phyloP scores from a whole-genome alignment of 2,888 invertebrate genomes.

The Drosophila austrosaltans region DNA sequence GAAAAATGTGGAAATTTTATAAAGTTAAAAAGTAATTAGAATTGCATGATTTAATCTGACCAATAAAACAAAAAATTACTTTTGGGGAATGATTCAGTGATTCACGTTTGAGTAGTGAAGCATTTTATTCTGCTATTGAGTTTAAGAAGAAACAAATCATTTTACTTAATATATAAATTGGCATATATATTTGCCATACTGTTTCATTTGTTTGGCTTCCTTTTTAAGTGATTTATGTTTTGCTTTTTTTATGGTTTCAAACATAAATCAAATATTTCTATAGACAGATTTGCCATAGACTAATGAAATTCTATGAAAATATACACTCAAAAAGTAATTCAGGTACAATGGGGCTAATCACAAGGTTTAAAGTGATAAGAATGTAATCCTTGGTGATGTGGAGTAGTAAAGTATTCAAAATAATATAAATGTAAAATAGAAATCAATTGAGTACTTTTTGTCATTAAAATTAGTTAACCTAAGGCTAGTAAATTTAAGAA shows the following conservation, averaged over 20 bases:
- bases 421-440: too few species aligned
- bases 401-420: too few species aligned
- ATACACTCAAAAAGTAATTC: conserved; percentile 2
- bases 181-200: neutral
- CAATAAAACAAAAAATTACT: neutral
- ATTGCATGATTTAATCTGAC: neutral
- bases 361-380: too few species aligned
- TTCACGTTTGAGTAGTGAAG: neutral
- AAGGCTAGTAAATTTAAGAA: too few species aligned
- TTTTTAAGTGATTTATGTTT: conserved; percentile 10
- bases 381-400: too few species aligned
- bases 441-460: too few species aligned
- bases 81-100: neutral
- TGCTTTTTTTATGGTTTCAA: neutral
- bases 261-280: conserved; percentile 13
- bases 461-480: too few species aligned
- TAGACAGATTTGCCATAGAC: conserved; percentile 25
- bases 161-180: neutral
- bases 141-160: neutral
- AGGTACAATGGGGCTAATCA: neutral
- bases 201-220: neutral
- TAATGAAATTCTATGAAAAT: conserved; percentile 15
- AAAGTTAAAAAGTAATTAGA: conserved; percentile 5
- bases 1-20: neutral
- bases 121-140: neutral